phyloP scores from a whole-genome alignment of 2,113 vertebrate species.

The Boulengeromyrus knoepffleri region DNA sequence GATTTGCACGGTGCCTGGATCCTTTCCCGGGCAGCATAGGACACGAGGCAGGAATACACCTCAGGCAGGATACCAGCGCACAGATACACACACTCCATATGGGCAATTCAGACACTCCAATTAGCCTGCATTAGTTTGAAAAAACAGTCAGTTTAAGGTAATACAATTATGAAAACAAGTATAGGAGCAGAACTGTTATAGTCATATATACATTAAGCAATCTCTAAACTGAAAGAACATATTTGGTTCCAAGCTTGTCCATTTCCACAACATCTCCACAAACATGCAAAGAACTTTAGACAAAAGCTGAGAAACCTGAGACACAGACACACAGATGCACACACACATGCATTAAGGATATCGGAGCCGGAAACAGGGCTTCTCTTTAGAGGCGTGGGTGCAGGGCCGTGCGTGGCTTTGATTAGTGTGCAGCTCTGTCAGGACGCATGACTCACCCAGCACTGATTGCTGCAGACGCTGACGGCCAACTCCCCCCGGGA shows the following conservation, averaged over 20 bases:
- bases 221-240: neutral
- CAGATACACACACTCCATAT: neutral
- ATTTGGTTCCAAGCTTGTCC: neutral
- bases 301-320: neutral
- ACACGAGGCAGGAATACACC: neutral
- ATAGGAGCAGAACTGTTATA: neutral
- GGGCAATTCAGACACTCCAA: neutral
- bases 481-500: neutral
- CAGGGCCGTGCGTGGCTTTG: neutral
- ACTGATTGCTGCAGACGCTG: neutral
- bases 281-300: neutral
- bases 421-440: neutral
- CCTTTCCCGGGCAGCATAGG: neutral
- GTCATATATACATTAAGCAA: neutral
- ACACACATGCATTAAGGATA: neutral
- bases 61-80: neutral
- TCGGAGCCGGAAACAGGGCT: neutral
- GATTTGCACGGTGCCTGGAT: neutral
- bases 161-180: neutral
- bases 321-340: neutral
- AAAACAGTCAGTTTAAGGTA: neutral
- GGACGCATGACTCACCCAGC: conserved; percentile 3
- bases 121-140: neutral
- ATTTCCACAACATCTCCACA: neutral
- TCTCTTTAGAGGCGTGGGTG: neutral